phyloP scores from a whole-genome alignment of 2,797 vertebrate species.

The Atherinosoma microstoma region DNA sequence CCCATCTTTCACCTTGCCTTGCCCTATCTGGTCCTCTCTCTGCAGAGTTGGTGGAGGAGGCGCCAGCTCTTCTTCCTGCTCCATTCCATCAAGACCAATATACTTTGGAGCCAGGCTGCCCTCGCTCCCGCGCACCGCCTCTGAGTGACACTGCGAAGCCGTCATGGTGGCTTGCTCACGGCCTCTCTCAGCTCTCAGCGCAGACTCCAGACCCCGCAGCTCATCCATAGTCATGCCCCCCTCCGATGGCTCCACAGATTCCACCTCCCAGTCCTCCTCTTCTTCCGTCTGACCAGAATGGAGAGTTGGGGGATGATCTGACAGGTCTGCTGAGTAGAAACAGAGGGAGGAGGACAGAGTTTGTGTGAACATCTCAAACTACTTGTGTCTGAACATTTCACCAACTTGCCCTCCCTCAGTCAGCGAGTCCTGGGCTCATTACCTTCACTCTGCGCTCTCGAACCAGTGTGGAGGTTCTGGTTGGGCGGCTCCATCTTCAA shows the following conservation, averaged over 20 bases:
- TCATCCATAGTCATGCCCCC: constrained; percentile 80
- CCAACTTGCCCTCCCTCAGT: constrained; percentile 24
- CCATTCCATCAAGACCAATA: constrained; percentile 86
- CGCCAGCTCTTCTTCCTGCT: constrained; percentile 77
- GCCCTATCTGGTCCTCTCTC: constrained; percentile 66
- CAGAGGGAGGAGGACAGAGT: neutral
- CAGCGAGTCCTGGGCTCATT: constrained; percentile 30
- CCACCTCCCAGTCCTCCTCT: constrained; percentile 75
- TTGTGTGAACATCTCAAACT: constrained; percentile 6
- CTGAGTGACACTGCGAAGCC: constrained; percentile 32
- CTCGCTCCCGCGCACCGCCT: constrained; percentile 47
- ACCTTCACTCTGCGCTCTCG: constrained; percentile 77
- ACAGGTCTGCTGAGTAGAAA: constrained; percentile 57
- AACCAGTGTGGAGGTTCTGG: constrained; percentile 62
- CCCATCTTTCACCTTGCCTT: constrained; percentile 51
- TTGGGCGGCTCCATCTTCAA: constrained; percentile 80
- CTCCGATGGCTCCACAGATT: constrained; percentile 67
- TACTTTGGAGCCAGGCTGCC: constrained; percentile 75
- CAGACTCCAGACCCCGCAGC: constrained; percentile 81
- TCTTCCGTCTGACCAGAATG: constrained; percentile 54
- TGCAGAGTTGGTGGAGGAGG: constrained; percentile 67
- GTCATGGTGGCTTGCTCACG: constrained; percentile 69
- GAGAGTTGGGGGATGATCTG: constrained; percentile 59
- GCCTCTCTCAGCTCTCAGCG: constrained; percentile 79
- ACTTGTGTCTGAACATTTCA: constrained; percentile 22